Evolutionary conservation across 2,888 invertebrate genomes (phyloP).

Genomic region (Drosophila conformis): DNA sequence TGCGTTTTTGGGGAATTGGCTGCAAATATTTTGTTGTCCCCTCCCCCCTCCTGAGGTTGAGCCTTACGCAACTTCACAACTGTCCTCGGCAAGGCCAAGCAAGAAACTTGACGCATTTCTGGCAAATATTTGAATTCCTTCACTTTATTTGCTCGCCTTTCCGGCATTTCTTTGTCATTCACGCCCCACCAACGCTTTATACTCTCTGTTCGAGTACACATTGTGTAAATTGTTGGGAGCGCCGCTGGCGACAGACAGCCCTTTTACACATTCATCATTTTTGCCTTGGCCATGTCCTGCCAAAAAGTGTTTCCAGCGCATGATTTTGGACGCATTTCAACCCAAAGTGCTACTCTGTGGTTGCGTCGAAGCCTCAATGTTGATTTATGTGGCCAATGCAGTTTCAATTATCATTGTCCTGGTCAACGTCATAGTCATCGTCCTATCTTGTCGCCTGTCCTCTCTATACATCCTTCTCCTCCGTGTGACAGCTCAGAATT

Average conservation of each 20-base stretch:
- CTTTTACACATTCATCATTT: slow-evolving; percentile 61
- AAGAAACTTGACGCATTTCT: slow-evolving; percentile 72
- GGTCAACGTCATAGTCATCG: background rate
- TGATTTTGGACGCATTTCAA: slow-evolving; percentile 48
- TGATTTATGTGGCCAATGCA: slow-evolving; percentile 72
- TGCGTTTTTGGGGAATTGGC: slow-evolving; percentile 23
- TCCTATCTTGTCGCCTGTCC: slow-evolving; percentile 5
- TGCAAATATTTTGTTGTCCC: slow-evolving; percentile 51
- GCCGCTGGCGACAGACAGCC: slow-evolving; percentile 41
- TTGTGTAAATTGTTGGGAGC: slow-evolving; percentile 48
- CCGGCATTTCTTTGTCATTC: slow-evolving; percentile 30
- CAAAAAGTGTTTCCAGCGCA: slow-evolving; percentile 62
- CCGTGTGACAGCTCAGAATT: slow-evolving; percentile 36
- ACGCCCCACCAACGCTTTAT: background rate
- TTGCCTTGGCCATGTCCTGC: slow-evolving; percentile 17
- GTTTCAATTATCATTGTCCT: slow-evolving; percentile 63
- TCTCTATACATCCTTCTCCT: slow-evolving; percentile 10
- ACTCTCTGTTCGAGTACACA: slow-evolving; percentile 20
- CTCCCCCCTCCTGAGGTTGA: background rate
- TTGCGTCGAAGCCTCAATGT: slow-evolving; percentile 42
- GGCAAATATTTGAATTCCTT: slow-evolving; percentile 75
- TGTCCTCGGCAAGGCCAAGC: slow-evolving; percentile 34
- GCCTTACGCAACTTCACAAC: slow-evolving; percentile 26
- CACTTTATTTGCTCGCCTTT: slow-evolving; percentile 54
- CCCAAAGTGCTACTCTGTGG: slow-evolving; percentile 35